Evolutionary conservation across 2,888 invertebrate genomes (phyloP).

Genomic region (Lacanobia oleracea): DNA sequence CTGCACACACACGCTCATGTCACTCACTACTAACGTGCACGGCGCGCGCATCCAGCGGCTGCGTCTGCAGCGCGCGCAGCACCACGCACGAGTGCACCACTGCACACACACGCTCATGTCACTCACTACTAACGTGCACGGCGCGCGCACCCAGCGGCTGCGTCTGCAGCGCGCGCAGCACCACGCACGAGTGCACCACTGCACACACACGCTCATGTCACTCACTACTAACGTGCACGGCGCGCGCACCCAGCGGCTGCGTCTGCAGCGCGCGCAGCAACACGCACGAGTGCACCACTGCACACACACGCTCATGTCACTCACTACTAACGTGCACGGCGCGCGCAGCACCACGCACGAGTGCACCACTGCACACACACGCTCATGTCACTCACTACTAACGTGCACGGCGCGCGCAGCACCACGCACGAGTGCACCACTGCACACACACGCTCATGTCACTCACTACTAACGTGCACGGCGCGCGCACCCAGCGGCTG

Average conservation of each 20-base stretch:
- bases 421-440: conserved; percentile 97
- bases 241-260: conserved; percentile 94
- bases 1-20: conserved; percentile 70
- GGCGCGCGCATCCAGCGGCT: conserved; percentile 94
- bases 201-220: background rate
- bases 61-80: conserved; percentile 95
- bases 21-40: no score
- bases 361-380: conserved; percentile 92
- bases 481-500: conserved; percentile 94
- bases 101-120: conserved; percentile 2
- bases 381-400: no score
- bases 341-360: conserved; percentile 96
- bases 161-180: conserved; percentile 96
- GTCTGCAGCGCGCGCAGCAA: conserved; percentile 96
- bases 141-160: conserved; percentile 94
- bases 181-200: conserved; percentile 96
- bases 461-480: no score
- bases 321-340: conserved; percentile 90
- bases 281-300: conserved; percentile 96
- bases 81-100: conserved; percentile 97
- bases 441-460: conserved; percentile 2
- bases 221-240: conserved; percentile 69
- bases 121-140: no score
- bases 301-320: background rate
- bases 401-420: conserved; percentile 94